Base-by-base conservation (phyloP, 2,888 invertebrate species). In the Lathronympha strigana region DNA sequence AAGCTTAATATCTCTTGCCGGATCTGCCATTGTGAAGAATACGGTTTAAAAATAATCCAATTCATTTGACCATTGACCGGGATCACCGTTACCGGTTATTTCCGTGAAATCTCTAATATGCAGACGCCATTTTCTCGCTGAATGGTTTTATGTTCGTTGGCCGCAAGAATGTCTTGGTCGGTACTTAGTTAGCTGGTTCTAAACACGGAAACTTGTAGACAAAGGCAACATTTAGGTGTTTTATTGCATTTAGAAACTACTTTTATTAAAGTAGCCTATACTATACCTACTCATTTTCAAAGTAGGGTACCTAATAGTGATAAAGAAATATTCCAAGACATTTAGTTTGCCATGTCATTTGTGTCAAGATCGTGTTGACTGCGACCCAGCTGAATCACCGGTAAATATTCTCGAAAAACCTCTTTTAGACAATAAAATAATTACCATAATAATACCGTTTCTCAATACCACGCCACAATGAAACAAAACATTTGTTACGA, bases 1-100 rank as follows among this genome's bases (percentile, higher is more conserved):
- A 86, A 82, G 62, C 75, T 50, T 81, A 81, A 79, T 81, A 78
- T 78, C 80, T 77, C 77, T 80, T 78, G 77, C 75, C 80, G 76
- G 79, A 79, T 79, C 75, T 68, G 61, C 80, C 73, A 86, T 86
- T 87, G 87, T 87, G 77, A 50, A 73, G 69, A 69, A 69, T 70
- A 70, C 72, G 76, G 76, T 83, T 60, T 45, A 66, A 68, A 61
- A 58, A 66, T 62, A 66, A 57, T 75, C 72, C 74, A 76, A 73
- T 76, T 72, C 74, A 73, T 61, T 71, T 79, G 79, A 80, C 77
- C 79, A 75, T 76, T 80, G 80, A 82, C 82, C 81, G 76, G 68
- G 47, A 63, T 66, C 64, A 74, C 80, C 76, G 78, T 78, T 79
- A 77, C 63, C 50, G 70, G 72, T 76, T 73, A 75, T 72, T 57